These are phyloP conservation scores for Pediacus dermestoides DNA, from an alignment of 2,888 invertebrate genomes.

Conservation along the genomic window DNA sequence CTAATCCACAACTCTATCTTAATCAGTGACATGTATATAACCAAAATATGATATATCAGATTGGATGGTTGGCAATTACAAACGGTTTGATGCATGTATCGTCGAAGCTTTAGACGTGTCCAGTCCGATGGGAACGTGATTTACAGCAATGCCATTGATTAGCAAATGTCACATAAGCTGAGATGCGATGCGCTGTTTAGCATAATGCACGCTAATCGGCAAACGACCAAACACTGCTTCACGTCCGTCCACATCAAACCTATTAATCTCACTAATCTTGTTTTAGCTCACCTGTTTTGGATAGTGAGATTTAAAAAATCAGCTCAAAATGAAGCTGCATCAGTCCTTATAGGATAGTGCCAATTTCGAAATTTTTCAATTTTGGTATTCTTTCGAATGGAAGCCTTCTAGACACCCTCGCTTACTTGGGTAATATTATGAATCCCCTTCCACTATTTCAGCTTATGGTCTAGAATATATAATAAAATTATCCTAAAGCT, in stretches of 20 bases:
- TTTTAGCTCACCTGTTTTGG: background rate
- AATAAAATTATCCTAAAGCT: no score
- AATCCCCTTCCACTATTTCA: no score
- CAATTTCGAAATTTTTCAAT: no score
- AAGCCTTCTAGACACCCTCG: no score
- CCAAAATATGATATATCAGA: constrained; percentile 39
- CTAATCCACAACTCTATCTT: no score
- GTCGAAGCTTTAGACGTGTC: constrained; percentile 40
- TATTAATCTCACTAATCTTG: no score
- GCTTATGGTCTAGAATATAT: no score
- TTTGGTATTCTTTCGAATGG: no score
- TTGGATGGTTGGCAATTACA: constrained; percentile 36
- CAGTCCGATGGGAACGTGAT: constrained; percentile 45
- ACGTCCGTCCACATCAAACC: constrained; percentile 44
- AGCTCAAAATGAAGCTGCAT: no score
- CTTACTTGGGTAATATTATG: no score
- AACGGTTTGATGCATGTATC: constrained; percentile 41
- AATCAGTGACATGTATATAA: constrained; percentile 30
- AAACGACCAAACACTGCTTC: constrained; percentile 39
- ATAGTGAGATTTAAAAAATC: no score
- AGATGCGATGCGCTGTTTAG: constrained; percentile 45
- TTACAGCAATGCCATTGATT: constrained; percentile 47
- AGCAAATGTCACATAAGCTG: constrained; percentile 45
- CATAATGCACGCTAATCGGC: constrained; percentile 47
- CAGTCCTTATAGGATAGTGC: no score